Conservation (phyloP, 1,140 invertebrate genomes). For the Papilio polytes region DNA sequence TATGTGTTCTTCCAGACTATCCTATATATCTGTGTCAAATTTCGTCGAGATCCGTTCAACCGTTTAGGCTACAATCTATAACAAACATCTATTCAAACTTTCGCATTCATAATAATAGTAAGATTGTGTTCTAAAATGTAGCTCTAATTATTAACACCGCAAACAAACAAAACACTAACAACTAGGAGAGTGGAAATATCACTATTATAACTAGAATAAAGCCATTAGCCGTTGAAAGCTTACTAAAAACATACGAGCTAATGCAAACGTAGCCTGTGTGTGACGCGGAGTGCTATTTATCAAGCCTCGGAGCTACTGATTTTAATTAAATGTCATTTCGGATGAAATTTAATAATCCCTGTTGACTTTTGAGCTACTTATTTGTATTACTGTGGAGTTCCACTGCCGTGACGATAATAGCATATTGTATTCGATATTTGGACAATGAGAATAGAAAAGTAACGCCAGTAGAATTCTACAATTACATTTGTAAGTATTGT, state of each 20-base stretch:
- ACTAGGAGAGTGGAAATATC: not conserved
- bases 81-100: too few relatives aligned
- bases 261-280: constrained; percentile 50
- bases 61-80: too few relatives aligned
- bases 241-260: constrained; percentile 44
- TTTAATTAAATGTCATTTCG: constrained; percentile 78
- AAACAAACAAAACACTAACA: not conserved
- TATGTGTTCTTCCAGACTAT: too few relatives aligned
- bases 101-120: not conserved
- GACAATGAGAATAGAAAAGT: too few relatives aligned
- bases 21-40: too few relatives aligned
- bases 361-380: constrained; percentile 50
- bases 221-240: constrained; percentile 14
- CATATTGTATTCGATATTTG: too few relatives aligned
- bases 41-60: too few relatives aligned
- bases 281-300: constrained; percentile 72
- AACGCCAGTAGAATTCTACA: too few relatives aligned
- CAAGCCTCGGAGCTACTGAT: constrained; percentile 58
- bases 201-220: constrained; percentile 26
- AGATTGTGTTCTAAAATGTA: not conserved
- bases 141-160: not conserved
- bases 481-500: too few relatives aligned
- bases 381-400: constrained; percentile 26
- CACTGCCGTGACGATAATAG: not conserved
- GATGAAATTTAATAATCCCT: constrained; percentile 61